Evolutionary conservation across 2,888 invertebrate genomes (phyloP), one percentile per base, ranked within the genome.

Genomic region (Agonum fuliginosum): DNA sequence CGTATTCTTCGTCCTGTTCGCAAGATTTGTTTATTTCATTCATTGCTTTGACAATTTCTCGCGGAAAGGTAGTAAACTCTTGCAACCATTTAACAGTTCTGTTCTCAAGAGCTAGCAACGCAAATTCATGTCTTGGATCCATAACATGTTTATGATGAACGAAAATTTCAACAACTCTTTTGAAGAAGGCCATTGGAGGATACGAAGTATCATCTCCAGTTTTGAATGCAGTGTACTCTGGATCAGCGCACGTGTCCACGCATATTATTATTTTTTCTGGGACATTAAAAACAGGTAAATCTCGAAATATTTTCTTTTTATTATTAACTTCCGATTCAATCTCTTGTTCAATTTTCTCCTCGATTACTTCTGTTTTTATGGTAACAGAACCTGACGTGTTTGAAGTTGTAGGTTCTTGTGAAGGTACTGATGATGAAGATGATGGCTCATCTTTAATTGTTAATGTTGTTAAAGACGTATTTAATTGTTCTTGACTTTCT

Each of bases 181-280:
- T 92, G 76, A 93, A 86, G 91, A 93, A 91, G 79, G 88, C 88
- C 5, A 92, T 84, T 0, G 91, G 89, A 8, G 89, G 86, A 78
- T 88, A 90, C 27, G 88, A 89, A 1, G 89, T 88, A 0, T 90
- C 91, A 81, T 90, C 89, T 0, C 88, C 88, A 0, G 90, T 83
- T 79, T 86, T 84, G 81, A 89, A 93, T 1, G 89, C 83, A 0
- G 91, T 89, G 78, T 86, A 89, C 73, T 89, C 87, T 78, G 88
- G 88, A 81, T 92, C 91, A 80, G 88, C 87, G 62, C 90, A 90
- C 8, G 90, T 85, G 84, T 93, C 93, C 78, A 93, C 85, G 78
- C 92, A 90, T 71, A 93, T 85, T 20, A 93, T 86, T 41, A 93
- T 91, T 82, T 88, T 91, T 83, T 93, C 92, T 0, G 90, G 90